phyloP scores from a whole-genome alignment of 2,797 vertebrate species.

The Macroramphosus scolopax region DNA sequence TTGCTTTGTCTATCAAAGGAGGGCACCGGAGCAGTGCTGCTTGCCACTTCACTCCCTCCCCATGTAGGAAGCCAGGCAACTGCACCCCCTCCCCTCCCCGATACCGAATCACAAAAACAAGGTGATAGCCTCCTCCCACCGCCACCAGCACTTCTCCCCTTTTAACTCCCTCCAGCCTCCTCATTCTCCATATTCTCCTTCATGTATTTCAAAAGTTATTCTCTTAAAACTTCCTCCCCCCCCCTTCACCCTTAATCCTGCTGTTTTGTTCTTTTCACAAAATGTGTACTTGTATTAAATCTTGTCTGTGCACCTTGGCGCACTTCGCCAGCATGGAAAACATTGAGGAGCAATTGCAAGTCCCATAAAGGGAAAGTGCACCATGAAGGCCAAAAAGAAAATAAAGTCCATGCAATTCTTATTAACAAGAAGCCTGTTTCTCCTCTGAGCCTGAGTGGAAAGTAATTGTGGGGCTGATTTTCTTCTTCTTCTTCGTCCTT shows the following conservation, averaged over 20 bases:
- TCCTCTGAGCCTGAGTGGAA: conserved; percentile 43
- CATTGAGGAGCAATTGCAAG: neutral
- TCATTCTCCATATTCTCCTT: conserved; percentile 51
- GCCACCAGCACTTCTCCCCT: conserved; percentile 36
- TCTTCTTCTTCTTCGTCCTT: conserved; percentile 49
- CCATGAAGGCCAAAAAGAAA: conserved; percentile 16
- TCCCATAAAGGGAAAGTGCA: neutral
- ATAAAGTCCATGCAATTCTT: conserved; percentile 18
- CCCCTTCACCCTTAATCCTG: conserved; percentile 41
- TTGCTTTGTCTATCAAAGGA: conserved; percentile 79
- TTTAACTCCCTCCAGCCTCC: conserved; percentile 50
- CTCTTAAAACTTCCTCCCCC: conserved; percentile 48
- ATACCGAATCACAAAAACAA: conserved; percentile 68
- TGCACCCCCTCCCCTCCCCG: conserved; percentile 4
- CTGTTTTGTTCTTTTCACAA: conserved; percentile 49
- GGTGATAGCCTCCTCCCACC: conserved; percentile 62
- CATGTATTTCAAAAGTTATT: conserved; percentile 67
- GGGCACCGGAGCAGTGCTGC: conserved; percentile 62
- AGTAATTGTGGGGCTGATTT: conserved; percentile 60
- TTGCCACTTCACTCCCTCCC: conserved; percentile 41
- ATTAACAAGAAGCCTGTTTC: conserved; percentile 42
- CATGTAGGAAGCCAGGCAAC: conserved; percentile 27
- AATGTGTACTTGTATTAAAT: conserved; percentile 15
- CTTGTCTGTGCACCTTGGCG: conserved; percentile 17
- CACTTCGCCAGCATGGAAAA: conserved; percentile 9